Base-by-base conservation (phyloP, 2,113 vertebrate species). In the Chunga burmeisteri region DNA sequence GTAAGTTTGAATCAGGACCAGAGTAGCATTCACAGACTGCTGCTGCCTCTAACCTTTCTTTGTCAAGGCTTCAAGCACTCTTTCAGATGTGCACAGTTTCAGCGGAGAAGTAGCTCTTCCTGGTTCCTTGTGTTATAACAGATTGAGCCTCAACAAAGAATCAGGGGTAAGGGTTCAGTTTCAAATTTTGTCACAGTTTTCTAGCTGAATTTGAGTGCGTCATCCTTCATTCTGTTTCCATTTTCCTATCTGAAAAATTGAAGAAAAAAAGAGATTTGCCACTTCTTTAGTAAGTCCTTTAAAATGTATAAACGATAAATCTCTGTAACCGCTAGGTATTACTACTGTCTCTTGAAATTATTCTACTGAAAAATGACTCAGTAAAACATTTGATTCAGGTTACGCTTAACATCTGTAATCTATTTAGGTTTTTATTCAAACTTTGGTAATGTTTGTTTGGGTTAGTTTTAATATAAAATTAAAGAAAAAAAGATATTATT, bases 41-140 rank as follows among this genome's bases (percentile, higher is more conserved):
- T 77, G 23, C 49, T 94, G 30, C 71, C 53, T 58, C 84, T 93
- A 61, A 80, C 40, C 38, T 94, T 89, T 75, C 67, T 83, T 95
- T 94, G 50, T 53, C 71, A 81, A 65, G 53, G 77, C 70, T 92
- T 92, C 50, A 93, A 95, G n/a, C 10, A 59, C 29, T 80, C 66
- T 93, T 56, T 58, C 16, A 67, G 25, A 84, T 32, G 11, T 29
- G 13, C 46, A 49, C 38, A 55, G 30, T 80, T 93, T 80, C 80
- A 81, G 20, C 30, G 55, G 15, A 67, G 20, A 92, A 50, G 25
- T 67, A 71, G 15, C 7, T 82, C 63, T 53, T 55, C 78, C 55
- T 78, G 55, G 9, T 58, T 93, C 17, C 46, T 62, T 67, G 32
- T 59, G 34, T 74, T 88, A 25, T 5, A 88, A 78, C 8, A 86